These are phyloP conservation scores for Caenorhabditis wallacei DNA, from an alignment of 2,888 invertebrate genomes.

Conservation along the genomic window DNA sequence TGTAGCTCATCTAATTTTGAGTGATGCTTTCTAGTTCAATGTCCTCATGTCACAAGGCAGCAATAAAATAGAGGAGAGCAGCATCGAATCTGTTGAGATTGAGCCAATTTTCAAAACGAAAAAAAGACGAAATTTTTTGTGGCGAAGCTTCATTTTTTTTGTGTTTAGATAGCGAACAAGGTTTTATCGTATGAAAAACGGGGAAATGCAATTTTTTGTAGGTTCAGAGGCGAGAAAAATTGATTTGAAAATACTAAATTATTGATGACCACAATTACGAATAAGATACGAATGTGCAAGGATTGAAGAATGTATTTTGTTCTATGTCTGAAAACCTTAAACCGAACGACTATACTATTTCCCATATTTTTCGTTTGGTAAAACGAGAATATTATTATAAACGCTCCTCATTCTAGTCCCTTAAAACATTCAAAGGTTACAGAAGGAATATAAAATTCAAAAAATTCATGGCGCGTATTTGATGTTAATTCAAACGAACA, in stretches of 20 bases:
- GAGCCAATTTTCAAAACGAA: slow-evolving; percentile 49
- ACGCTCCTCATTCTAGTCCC: no score
- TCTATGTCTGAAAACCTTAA: background rate
- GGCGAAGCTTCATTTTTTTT: slow-evolving; percentile 15
- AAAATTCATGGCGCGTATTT: slow-evolving; percentile 1
- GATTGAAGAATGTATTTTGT: background rate
- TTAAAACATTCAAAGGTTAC: no score
- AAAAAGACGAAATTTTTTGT: slow-evolving; percentile 7
- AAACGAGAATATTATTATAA: no score
- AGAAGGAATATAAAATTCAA: background rate
- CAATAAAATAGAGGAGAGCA: background rate
- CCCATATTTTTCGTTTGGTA: background rate
- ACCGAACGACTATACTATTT: slow-evolving; percentile 2
- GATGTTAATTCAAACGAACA: slow-evolving; percentile 46
- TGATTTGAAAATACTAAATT: slow-evolving; percentile 57
- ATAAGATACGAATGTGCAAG: background rate
- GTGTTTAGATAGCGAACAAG: background rate
- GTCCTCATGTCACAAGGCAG: slow-evolving; percentile 42
- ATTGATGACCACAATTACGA: slow-evolving; percentile 49
- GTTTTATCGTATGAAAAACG: background rate
- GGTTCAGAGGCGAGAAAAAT: slow-evolving; percentile 12
- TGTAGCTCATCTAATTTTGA: slow-evolving; percentile 36
- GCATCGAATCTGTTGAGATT: slow-evolving; percentile 32
- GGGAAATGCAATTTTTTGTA: no score
- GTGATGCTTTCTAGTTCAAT: slow-evolving; percentile 38